These are phyloP conservation scores for Mus minutoides DNA, from an alignment of 2,797 vertebrate genomes.

Conservation along the genomic window DNA sequence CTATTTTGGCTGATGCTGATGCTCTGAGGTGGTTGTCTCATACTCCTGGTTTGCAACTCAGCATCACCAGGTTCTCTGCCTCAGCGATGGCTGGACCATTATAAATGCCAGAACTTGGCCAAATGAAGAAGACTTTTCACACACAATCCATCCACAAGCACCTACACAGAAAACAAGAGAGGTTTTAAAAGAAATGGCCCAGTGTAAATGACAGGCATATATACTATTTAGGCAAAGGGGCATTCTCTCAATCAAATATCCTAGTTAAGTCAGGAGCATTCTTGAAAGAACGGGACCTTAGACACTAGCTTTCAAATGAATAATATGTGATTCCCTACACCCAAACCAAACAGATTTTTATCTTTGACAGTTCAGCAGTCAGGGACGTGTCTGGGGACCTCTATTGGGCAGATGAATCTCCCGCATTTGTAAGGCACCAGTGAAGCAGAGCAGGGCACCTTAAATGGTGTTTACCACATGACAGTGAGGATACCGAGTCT, in stretches of 20 bases:
- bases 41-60: background rate
- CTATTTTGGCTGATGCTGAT: background rate
- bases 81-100: background rate
- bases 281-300: background rate
- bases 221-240: background rate
- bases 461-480: background rate
- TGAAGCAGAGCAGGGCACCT: background rate
- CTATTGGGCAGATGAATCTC: background rate
- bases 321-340: background rate
- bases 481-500: background rate
- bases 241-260: background rate
- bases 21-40: background rate
- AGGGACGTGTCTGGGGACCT: background rate
- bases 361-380: background rate
- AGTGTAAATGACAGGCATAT: background rate
- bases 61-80: background rate
- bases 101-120: background rate
- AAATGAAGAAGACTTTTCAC: background rate
- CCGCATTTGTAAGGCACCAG: background rate
- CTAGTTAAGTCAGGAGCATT: background rate
- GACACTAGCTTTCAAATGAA: background rate
- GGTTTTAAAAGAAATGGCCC: background rate
- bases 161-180: slow-evolving; percentile 5
- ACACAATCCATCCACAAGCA: background rate
- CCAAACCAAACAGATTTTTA: background rate